Base-by-base conservation (phyloP, 2,113 vertebrate species). In the Dinomys branickii region DNA sequence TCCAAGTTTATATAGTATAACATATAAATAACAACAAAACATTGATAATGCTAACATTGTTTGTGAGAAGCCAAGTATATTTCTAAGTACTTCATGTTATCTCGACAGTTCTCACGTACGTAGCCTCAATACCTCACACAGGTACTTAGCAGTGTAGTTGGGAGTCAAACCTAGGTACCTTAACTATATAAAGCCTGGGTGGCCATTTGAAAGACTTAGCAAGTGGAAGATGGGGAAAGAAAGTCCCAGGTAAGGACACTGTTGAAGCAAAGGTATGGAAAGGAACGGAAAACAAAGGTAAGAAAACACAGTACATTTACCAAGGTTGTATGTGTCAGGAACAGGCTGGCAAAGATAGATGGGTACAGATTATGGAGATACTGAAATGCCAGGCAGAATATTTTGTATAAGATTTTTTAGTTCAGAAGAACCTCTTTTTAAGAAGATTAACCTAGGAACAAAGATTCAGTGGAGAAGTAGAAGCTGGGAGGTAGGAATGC, bases 401-500 rank as follows among this genome's bases (percentile, higher is more conserved):
- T 82, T 87, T 90, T 94, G 50, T 52, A 63, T 58, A 30, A 77
- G 24, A 75, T 86, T 5, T 96, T 92, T 93, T 56, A 65, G 35
- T 95, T 91, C 75, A 73, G 80, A 94, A 85, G 47, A 85, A 56
- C 5, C 54, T 38, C 61, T 88, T 35, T 86, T 96, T 78, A 67
- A 89, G 67, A 12, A 16, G 78, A 87, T 56, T 52, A 59, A 30
- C 56, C 59, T 90, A 78, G 71, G 52, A 90, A 81, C 4, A 90
- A 52, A 82, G 61, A 33, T 88, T 28, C 35, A 71, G 26, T 35
- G 56, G 59, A 92, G n/a, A 41, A 54, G 47, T 47, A 33, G 54
- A 71, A 88, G n/a, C n/a, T 33, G 81, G 83, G 65, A 87, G 75
- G 11, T 82, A 38, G 47, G 65, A 83, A n/a, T 87, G 35, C n/a